A percentile compares a stretch with the other conserved stretches of the same genome.
Evolutionary conservation across 2,113 vertebrate species (phyloP).

Genomic region (Tamias sibiricus): DNA sequence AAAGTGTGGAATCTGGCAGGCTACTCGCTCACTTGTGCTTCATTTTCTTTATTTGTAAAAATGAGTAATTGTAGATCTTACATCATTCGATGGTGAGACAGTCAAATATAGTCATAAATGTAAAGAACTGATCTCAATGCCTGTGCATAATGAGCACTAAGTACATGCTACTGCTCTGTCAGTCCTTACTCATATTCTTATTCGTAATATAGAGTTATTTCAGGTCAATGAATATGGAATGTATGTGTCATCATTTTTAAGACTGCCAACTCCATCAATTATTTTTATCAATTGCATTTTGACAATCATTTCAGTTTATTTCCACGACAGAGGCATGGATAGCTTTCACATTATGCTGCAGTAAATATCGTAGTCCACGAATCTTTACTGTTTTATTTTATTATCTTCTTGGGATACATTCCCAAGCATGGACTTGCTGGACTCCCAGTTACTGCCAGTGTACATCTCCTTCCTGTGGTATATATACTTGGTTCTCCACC

Average conservation of each 20-base stretch:
- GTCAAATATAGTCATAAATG: neutral
- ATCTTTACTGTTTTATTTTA: neutral
- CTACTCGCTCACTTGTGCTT: neutral
- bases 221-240: neutral
- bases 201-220: neutral
- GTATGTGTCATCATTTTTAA: neutral
- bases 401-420: neutral
- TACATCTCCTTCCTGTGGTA: neutral
- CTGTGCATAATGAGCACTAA: neutral
- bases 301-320: neutral
- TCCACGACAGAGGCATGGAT: neutral
- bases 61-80: neutral
- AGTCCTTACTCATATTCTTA: neutral
- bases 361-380: neutral
- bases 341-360: neutral
- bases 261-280: neutral
- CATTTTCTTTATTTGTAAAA: neutral
- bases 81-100: neutral
- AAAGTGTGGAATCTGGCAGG: neutral
- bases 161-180: neutral
- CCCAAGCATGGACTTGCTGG: neutral
- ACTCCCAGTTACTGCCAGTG: neutral
- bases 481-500: neutral
- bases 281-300: slow-evolving; percentile 7
- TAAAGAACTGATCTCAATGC: neutral